Base-by-base conservation (phyloP, 2,888 invertebrate genomes). In the Hybos culiciformis region DNA sequence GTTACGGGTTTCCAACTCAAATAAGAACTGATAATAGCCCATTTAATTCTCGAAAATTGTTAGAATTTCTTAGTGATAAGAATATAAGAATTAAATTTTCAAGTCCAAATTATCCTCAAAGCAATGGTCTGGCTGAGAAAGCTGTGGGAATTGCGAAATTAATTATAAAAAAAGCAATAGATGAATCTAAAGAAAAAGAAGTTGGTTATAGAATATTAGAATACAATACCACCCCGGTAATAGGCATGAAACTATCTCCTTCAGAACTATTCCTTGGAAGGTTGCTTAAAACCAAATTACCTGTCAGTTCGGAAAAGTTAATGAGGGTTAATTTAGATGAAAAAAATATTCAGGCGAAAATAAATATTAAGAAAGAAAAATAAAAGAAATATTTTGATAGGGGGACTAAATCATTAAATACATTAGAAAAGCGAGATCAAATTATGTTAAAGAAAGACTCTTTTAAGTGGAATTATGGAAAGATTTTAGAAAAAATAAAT, bases 61-160 rank as follows among this genome's bases (percentile, higher is more conserved):
- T 44, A 41, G 21, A 45, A 29, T 56, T 54, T 49, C 43, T 50
- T 23, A 41, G 37, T 19, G 48, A 51, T 17, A 53, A 47, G 44
- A 47, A 48, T 21, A 51, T 52, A 37, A 40, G 46, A 29, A 31
- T 48, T 32, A 40, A 31, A 8, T 48, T 45, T 2, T 47, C 47
- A 6, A 53, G 53, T 44, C 54, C 53, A 24, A 37, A 41, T 17
- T 54, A 54, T 41, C 48, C 51, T 14, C 40, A 50, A 41, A 50
- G 50, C 12, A 56, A 56, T 41, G 52, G 51, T 2, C 21, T 51
- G 12, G 49, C 45, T 3, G 33, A 39, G 26, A 39, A 44, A 14
- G 37, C 37, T 3, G 41, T 44, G n/a, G 44, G 41, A 8, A 41
- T 44, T 38, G 41, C 32, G 4, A 41, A 44, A 24, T 38, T 41